These are phyloP conservation scores for Chrysogorgia sp. DNA, from an alignment of 92 coral and sea anemone genomes.

Conservation along the genomic window DNA sequence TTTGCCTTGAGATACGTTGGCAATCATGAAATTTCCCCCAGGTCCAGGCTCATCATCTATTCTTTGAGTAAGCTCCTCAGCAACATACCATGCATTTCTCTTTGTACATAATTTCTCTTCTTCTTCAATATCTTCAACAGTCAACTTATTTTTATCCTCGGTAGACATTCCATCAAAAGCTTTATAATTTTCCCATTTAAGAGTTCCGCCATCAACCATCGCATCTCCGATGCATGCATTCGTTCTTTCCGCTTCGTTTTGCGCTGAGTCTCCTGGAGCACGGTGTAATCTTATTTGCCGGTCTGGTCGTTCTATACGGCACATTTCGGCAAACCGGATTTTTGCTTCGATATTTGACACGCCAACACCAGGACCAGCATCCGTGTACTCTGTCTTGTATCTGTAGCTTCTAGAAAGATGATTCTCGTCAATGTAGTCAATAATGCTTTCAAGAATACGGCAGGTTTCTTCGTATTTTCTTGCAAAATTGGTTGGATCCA, in stretches of 20 bases:
- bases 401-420: not conserved
- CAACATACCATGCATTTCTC: slow-evolving; percentile 26
- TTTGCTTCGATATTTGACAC: slow-evolving; percentile 31
- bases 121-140: slow-evolving; percentile 12
- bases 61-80: slow-evolving; percentile 13
- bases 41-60: slow-evolving; percentile 37
- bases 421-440: slow-evolving; percentile 11
- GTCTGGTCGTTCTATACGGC: no score
- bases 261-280: slow-evolving; percentile 40
- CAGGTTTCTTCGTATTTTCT: slow-evolving; percentile 9
- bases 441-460: not conserved
- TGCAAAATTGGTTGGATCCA: slow-evolving; percentile 14
- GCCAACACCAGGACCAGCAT: slow-evolving; percentile 41
- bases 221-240: slow-evolving; percentile 35
- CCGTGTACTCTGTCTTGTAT: slow-evolving; percentile 14
- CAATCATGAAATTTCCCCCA: slow-evolving; percentile 38
- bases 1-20: not conserved
- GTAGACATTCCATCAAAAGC: not conserved
- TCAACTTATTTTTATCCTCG: not conserved
- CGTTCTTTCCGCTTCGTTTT: slow-evolving; percentile 27
- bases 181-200: slow-evolving; percentile 18
- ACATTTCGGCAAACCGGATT: slow-evolving; percentile 24
- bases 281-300: slow-evolving; percentile 29
- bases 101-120: not conserved
- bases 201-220: slow-evolving; percentile 37